A percentile compares a stretch with the other conserved stretches of the same genome.
Conservation (phyloP, 2,113 vertebrate genomes). For the Pseudois nayaur region DNA sequence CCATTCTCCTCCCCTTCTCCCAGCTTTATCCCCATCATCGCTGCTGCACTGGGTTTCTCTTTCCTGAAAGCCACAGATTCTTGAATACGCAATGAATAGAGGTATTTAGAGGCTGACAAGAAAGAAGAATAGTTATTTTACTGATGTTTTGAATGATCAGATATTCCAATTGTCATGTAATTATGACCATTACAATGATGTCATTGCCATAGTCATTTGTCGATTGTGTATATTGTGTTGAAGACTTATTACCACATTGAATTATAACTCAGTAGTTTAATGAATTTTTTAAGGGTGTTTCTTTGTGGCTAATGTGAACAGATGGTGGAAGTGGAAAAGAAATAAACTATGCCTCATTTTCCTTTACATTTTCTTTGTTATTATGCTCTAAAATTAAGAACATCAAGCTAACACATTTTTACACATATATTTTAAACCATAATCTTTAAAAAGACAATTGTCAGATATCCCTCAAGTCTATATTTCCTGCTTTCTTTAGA, state of each 20-base stretch:
- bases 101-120: slow-evolving; percentile 60
- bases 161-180: slow-evolving; percentile 65
- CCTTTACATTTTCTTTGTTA: slow-evolving; percentile 50
- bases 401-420: background rate
- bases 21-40: background rate
- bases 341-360: slow-evolving; percentile 67
- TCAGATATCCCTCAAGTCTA: background rate
- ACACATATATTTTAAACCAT: slow-evolving; percentile 20
- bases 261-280: slow-evolving; percentile 61
- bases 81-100: slow-evolving; percentile 65
- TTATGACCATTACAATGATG: slow-evolving; percentile 67
- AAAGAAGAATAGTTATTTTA: slow-evolving; percentile 61
- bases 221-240: slow-evolving; percentile 49
- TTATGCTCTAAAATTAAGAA: slow-evolving; percentile 39
- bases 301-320: slow-evolving; percentile 72
- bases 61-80: slow-evolving; percentile 54
- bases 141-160: slow-evolving; percentile 65
- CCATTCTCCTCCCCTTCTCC: background rate
- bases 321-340: slow-evolving; percentile 65
- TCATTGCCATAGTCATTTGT: slow-evolving; percentile 57
- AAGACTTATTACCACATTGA: slow-evolving; percentile 64
- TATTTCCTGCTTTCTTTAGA: background rate
- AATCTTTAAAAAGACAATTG: slow-evolving; percentile 32
- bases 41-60: background rate
- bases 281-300: slow-evolving; percentile 65